Percentiles rank a stretch among this genome's conserved stretches.
Conservation (phyloP, 2,797 vertebrate species). For the Lithobates pipiens region DNA sequence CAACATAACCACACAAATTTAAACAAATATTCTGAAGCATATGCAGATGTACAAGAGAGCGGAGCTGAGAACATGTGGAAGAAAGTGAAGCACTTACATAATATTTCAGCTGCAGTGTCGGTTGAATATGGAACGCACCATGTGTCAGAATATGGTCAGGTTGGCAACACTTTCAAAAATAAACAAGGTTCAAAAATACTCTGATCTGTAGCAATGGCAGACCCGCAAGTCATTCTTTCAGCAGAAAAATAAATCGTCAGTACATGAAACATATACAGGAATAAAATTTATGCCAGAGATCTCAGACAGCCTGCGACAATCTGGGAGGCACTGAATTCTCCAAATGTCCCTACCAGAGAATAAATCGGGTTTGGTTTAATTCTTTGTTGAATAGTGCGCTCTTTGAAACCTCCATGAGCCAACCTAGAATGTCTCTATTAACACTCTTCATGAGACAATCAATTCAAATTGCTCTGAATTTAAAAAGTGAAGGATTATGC, state of each 20-base stretch:
- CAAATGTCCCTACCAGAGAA: too few relatives aligned
- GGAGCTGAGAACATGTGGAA: conserved; percentile 24
- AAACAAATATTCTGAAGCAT: conserved; percentile 24
- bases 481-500: too few relatives aligned
- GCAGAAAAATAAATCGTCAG: not conserved
- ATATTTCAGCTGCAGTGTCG: not conserved
- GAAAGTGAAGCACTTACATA: not conserved
- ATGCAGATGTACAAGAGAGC: conserved; percentile 10
- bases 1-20: conserved; percentile 34
- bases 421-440: too few relatives aligned
- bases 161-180: conserved; percentile 1
- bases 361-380: too few relatives aligned
- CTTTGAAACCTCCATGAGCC: too few relatives aligned
- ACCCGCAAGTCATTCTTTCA: not conserved
- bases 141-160: not conserved
- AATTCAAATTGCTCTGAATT: too few relatives aligned
- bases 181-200: not conserved
- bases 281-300: not conserved
- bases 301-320: too few relatives aligned
- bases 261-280: not conserved
- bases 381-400: too few relatives aligned
- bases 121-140: not conserved
- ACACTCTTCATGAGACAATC: too few relatives aligned
- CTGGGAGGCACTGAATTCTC: too few relatives aligned
- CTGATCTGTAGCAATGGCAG: not conserved